phyloP scores from a whole-genome alignment of 1,140 invertebrate genomes.

The Brachionus plicatilis region DNA sequence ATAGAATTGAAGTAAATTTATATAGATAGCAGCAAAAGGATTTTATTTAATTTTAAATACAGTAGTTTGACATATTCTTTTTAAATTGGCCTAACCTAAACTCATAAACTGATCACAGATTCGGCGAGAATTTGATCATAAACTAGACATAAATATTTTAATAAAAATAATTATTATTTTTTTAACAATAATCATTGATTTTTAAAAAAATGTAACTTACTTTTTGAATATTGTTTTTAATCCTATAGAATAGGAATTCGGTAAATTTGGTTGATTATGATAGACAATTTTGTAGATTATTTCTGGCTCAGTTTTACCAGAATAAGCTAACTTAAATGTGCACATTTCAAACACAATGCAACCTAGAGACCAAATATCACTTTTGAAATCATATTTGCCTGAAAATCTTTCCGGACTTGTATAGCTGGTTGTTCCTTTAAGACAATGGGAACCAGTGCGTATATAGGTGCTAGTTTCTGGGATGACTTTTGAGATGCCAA shows the following conservation, averaged over 20 bases:
- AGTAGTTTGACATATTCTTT: too few species aligned
- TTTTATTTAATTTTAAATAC: too few species aligned
- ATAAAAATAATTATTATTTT: too few species aligned
- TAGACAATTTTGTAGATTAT: constrained; percentile 54
- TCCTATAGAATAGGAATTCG: not conserved
- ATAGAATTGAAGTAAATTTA: too few species aligned
- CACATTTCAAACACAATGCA: constrained; percentile 55
- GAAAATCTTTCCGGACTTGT: constrained; percentile 57
- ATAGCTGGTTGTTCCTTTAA: constrained; percentile 50
- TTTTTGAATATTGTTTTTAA: not conserved
- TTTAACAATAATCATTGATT: too few species aligned
- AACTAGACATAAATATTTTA: too few species aligned
- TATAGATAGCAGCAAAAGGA: too few species aligned
- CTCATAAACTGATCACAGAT: too few species aligned
- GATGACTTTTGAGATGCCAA: constrained; percentile 55
- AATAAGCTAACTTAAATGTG: constrained; percentile 51
- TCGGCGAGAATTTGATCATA: too few species aligned
- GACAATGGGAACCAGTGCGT: constrained; percentile 46
- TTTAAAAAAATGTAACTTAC: not conserved
- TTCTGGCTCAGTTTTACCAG: constrained; percentile 51
- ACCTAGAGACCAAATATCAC: constrained; percentile 55
- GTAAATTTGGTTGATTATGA: not conserved
- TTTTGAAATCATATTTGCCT: constrained; percentile 53
- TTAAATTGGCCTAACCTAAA: too few species aligned
- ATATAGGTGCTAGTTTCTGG: constrained; percentile 44